Evolutionary conservation across 2,888 invertebrate genomes (phyloP), one percentile per base, ranked within the genome.

Genomic region (Lobophora halterata): DNA sequence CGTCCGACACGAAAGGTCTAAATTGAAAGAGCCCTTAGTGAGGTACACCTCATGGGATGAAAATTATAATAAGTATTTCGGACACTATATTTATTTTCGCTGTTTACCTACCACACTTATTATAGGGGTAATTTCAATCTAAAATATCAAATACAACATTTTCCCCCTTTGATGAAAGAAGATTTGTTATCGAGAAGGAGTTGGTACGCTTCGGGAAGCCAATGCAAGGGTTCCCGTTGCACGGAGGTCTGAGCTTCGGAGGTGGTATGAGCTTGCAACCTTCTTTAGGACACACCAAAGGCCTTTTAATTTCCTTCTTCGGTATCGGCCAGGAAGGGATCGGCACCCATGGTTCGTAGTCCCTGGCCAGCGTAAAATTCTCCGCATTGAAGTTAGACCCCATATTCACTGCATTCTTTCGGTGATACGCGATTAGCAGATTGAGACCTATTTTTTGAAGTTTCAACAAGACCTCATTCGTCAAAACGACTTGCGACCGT

Each of bases 261-360:
- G 69, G 64, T 0, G 65, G 68, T 0, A 60, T 43, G 0, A 46
- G 2, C 10, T 65, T 67, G 43, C 80, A 79, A 0, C 79, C 79
- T 1, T 79, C 66, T 46, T 77, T 71, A 0, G 72, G 69, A 26
- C 71, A 70, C 3, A 67, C 50, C 0, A 71, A 38, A 1, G 53
- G 58, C 10, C 40, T 49, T 7, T 64, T 58, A 7, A 50, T 28
- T 1, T 54, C 19, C 16, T 67, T 63, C 14, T 60, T 55, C 0
- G 70, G 59, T 2, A 50, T 41, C 0, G 76, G 76, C 77, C 78
- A 81, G 1, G 74, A 77, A 0, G 83, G 83, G 32, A 82, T 78
- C 0, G 83, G 82, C 0, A 66, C 49, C 82, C 83, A 83, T 0
- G 82, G 81, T 0, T 76, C 70, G 24, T 63, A 79, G 10, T 71